These are phyloP conservation scores for Pseudochromis fuscus DNA, from an alignment of 2,797 vertebrate genomes.

Conservation along the genomic window DNA sequence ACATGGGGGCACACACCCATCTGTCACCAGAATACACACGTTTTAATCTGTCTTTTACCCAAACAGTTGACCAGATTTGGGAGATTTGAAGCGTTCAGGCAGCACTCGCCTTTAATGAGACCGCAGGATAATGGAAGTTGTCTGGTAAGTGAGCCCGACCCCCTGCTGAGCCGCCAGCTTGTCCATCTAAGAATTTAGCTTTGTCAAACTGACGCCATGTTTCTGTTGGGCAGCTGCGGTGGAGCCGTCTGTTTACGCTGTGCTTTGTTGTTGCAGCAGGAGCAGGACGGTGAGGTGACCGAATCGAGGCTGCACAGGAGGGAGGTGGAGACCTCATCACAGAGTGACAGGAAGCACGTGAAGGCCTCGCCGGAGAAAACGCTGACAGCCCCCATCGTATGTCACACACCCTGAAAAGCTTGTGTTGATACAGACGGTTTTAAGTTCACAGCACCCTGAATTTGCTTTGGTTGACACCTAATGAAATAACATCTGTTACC, in stretches of 20 bases:
- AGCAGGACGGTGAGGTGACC: conserved; percentile 73
- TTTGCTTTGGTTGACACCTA: conserved; percentile 12
- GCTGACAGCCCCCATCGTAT: conserved; percentile 70
- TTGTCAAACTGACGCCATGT: not conserved
- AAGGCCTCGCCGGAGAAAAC: conserved; percentile 85
- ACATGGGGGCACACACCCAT: conserved; percentile 46
- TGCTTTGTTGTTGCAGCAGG: conserved; percentile 64
- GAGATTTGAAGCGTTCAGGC: conserved; percentile 87
- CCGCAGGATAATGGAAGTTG: conserved; percentile 72
- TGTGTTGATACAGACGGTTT: conserved; percentile 12
- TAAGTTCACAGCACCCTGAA: conserved; percentile 8
- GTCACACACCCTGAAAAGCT: conserved; percentile 32
- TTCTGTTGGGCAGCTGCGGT: not conserved
- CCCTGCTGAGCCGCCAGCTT: conserved; percentile 9
- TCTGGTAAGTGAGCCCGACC: conserved; percentile 59
- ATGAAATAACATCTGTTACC: conserved; percentile 41
- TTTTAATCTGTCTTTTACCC: conserved; percentile 64
- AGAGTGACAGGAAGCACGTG: conserved; percentile 86
- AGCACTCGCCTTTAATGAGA: conserved; percentile 76
- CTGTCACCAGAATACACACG: conserved; percentile 56
- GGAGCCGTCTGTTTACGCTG: not conserved
- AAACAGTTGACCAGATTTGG: conserved; percentile 90
- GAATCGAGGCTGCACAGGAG: conserved; percentile 79
- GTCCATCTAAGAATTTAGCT: conserved; percentile 26
- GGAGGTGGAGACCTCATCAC: conserved; percentile 87